A percentile compares a stretch with the other conserved stretches of the same genome.
Conservation (phyloP, 1,140 invertebrate species). For the Drosophila parvula region DNA sequence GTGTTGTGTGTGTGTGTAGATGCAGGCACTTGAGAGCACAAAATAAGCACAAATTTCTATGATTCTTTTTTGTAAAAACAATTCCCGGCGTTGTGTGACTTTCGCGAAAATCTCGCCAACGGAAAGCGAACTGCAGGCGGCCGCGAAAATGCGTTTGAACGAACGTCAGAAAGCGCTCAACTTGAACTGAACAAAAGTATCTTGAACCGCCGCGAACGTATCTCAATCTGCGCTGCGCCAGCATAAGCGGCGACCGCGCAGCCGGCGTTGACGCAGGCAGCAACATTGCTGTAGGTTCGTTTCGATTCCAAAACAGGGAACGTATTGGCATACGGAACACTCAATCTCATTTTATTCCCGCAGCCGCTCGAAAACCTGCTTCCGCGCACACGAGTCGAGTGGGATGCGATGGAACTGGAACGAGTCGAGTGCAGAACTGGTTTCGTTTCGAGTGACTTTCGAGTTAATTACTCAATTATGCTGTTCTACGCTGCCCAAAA, state of each 20-base stretch:
- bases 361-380: conserved; percentile 59
- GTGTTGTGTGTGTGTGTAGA: conserved; percentile 18
- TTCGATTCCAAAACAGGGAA: conserved; percentile 14
- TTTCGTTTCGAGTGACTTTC: conserved; percentile 63
- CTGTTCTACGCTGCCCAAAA: conserved; percentile 31
- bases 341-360: conserved; percentile 26
- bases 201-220: conserved; percentile 55
- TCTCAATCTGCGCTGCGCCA: conserved; percentile 52
- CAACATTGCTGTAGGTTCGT: conserved; percentile 29
- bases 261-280: conserved; percentile 29
- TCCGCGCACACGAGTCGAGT: conserved; percentile 31
- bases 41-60: conserved; percentile 24
- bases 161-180: conserved; percentile 76
- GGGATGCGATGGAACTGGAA: neutral
- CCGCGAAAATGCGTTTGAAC: conserved; percentile 62
- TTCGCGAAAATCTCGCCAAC: conserved; percentile 29
- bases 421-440: conserved; percentile 59
- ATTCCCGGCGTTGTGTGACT: conserved; percentile 9
- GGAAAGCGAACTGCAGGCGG: conserved; percentile 40
- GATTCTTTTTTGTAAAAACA: conserved; percentile 7
- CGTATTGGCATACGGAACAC: conserved; percentile 9
- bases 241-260: conserved; percentile 46
- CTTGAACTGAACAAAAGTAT: conserved; percentile 68
- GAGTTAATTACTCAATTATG: conserved; percentile 80
- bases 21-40: conserved; percentile 43